Evolutionary conservation across 2,113 vertebrate species (phyloP).

Genomic region (Scopus umbretta): DNA sequence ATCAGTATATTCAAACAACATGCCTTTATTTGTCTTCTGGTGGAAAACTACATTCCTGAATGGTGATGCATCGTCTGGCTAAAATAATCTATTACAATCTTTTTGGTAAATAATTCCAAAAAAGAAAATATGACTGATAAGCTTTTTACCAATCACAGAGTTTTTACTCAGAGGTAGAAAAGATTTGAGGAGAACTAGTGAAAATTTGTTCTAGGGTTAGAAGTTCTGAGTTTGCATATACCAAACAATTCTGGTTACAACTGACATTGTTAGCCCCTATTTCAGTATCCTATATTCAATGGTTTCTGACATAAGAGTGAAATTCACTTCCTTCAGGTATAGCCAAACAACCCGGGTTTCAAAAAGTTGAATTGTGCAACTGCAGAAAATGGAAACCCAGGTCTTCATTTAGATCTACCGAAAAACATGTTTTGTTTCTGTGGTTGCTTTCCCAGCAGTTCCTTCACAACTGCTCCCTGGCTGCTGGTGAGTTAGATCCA

Average conservation of each 20-base stretch:
- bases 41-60: neutral
- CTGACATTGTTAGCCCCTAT: neutral
- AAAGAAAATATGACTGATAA: neutral
- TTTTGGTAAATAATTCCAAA: neutral
- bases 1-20: neutral
- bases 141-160: neutral
- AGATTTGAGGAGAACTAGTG: neutral
- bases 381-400: neutral
- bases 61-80: neutral
- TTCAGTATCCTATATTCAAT: neutral
- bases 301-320: neutral
- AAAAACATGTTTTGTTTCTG: neutral
- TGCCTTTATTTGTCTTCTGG: neutral
- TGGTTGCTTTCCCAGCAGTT: neutral
- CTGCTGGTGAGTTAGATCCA: neutral
- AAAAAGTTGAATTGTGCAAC: neutral
- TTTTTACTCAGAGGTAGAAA: neutral
- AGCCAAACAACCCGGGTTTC: neutral
- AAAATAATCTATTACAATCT: neutral
- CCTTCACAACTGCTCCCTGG: neutral
- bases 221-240: neutral
- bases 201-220: neutral
- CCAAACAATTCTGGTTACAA: neutral
- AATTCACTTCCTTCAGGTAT: neutral
- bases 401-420: neutral